These are phyloP conservation scores for Felis catus DNA, from an alignment of 2,113 vertebrate genomes.

Conservation along the genomic window DNA sequence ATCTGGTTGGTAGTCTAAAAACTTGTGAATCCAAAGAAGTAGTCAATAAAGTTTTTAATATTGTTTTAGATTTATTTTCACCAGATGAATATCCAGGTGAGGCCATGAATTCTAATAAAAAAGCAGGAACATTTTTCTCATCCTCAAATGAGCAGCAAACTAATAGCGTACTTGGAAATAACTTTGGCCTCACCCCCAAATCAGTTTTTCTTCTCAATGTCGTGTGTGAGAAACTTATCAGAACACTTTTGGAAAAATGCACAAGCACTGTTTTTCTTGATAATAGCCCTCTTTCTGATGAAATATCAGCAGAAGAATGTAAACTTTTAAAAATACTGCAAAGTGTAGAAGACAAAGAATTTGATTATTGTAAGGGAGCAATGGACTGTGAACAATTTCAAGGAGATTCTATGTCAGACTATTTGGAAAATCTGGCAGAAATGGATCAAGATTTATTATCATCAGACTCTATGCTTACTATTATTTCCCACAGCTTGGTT, in stretches of 20 bases:
- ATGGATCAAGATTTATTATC: constrained; percentile 58
- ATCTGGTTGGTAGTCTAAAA: constrained; percentile 49
- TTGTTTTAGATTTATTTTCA: constrained; percentile 77
- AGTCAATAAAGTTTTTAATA: constrained; percentile 75
- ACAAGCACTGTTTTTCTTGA: not conserved
- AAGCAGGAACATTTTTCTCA: constrained; percentile 7
- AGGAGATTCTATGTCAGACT: constrained; percentile 49
- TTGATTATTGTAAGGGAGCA: not conserved
- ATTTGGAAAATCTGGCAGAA: constrained; percentile 59
- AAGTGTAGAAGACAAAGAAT: constrained; percentile 18
- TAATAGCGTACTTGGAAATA: constrained; percentile 34
- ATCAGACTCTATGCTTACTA: constrained; percentile 63
- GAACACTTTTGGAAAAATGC: constrained; percentile 76
- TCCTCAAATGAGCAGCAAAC: not conserved
- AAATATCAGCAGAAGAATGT: constrained; percentile 42
- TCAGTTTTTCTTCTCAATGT: constrained; percentile 75
- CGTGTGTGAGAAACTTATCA: constrained; percentile 76
- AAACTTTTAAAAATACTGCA: constrained; percentile 56
- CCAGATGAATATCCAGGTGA: constrained; percentile 67
- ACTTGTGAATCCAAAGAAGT: constrained; percentile 71
- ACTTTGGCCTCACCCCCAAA: constrained; percentile 62
- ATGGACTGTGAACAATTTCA: constrained; percentile 49
- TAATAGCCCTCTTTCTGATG: not conserved
- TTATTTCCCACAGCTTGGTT: constrained; percentile 73
- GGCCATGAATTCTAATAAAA: not conserved